Evolutionary conservation across 2,113 vertebrate genomes (phyloP).

Genomic region (Malaclemys terrapin): DNA sequence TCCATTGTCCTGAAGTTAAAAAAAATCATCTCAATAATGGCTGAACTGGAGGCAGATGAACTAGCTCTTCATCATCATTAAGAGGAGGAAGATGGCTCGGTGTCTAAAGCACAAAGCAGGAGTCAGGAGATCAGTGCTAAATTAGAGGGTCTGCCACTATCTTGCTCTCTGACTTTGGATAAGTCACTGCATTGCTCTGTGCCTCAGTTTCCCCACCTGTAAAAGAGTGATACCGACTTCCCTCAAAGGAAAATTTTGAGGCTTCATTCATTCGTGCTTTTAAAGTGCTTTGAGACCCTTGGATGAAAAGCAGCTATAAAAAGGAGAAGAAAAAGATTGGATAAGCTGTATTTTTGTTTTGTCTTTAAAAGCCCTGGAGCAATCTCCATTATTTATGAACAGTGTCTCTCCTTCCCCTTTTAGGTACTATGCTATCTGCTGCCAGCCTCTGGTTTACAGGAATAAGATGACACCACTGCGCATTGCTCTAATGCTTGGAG

Average conservation of each 20-base stretch:
- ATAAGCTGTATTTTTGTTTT: not conserved
- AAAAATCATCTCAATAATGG: not conserved
- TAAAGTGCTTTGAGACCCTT: not conserved
- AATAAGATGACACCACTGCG: slow-evolving; percentile 98
- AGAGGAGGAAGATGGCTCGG: not conserved
- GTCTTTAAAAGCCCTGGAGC: not conserved
- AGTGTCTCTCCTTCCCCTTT: not conserved
- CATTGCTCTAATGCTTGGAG: slow-evolving; percentile 94
- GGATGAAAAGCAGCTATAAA: not conserved
- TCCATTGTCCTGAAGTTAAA: not conserved
- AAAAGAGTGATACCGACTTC: not conserved
- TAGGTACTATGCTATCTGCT: slow-evolving; percentile 99
- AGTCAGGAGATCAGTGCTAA: not conserved
- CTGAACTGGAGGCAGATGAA: not conserved
- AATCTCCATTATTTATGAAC: not conserved
- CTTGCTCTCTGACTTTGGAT: not conserved
- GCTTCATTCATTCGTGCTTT: not conserved
- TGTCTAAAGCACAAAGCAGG: not conserved
- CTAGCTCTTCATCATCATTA: not conserved
- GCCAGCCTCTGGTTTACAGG: slow-evolving; percentile 96
- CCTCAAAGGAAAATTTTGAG: not conserved
- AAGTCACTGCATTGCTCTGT: not conserved
- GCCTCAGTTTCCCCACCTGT: not conserved
- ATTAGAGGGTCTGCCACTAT: not conserved
- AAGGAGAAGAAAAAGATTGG: not conserved